Base-by-base conservation (phyloP, 2,113 vertebrate genomes). In the Brachypteracias leptosomus region DNA sequence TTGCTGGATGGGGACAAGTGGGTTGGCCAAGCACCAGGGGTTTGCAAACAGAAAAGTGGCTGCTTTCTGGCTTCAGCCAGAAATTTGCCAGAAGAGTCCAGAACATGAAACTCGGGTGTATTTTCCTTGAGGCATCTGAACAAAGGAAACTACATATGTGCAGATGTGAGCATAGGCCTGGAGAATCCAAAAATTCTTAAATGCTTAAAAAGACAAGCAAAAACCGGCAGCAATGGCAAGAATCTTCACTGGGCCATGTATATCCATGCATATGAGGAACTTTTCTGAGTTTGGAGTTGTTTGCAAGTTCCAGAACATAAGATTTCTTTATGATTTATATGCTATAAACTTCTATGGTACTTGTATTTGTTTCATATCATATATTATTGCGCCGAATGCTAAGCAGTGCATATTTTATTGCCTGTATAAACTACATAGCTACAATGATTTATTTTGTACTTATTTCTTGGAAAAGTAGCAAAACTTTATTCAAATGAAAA, bases 121-220 rank as follows among this genome's bases (percentile, higher is more conserved):
- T 9, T 22, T 52, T 49, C 46, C 68, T 66, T 40, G 11, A 28
- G 47, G 5, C 11, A n/a, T 11, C 14, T 20, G 5, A 73, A 54
- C 28, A 61, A 38, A 73, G 55, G 31, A 29, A 72, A 33, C 40
- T 12, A 22, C 9, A 9, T n/a, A 16, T 19, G 8, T 7, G 6
- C 4, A 13, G 4, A n/a, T 0, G 1, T n/a, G 59, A 51, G n/a
- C 1, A 0, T 13, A 25, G 57, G 17, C 26, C 20, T 63, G 73
- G 67, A 73, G 63, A 86, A 57, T 16, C 55, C 78, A 71, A 25
- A 17, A 85, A 9, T 46, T 40, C 55, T 62, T 35, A 47, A 55
- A 18, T 26, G n/a, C 33, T 42, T 57, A 33, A 62, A 21, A 70
- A 16, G 6, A 44, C 15, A 25, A 44, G 20, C 2, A 55, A 72